Evolutionary conservation across 2,888 invertebrate species (phyloP).

Genomic region (Amphipyra tragopoginis): DNA sequence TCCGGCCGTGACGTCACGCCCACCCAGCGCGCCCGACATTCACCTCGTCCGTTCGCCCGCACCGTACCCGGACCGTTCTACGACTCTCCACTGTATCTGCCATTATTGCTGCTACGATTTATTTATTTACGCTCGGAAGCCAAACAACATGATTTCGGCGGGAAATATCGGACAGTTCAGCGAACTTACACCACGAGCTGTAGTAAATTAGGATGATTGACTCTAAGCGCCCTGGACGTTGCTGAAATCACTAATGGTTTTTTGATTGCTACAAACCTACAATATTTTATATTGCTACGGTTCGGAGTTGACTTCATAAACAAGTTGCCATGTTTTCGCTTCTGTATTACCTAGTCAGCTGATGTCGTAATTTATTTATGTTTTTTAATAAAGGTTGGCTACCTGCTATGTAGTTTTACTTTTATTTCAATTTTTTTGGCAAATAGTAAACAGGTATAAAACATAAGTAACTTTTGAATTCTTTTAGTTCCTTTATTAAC

Average conservation of each 20-base stretch:
- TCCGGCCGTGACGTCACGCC: constrained; percentile 89
- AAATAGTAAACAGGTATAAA: too few species aligned
- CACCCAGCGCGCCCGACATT: constrained; percentile 88
- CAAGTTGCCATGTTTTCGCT: too few species aligned
- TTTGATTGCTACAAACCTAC: constrained; percentile 61
- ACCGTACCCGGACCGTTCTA: constrained; percentile 70
- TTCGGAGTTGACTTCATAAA: too few species aligned
- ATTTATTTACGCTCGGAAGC: constrained; percentile 77
- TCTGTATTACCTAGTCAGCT: too few species aligned
- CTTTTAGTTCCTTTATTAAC: neutral
- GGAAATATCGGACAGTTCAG: constrained; percentile 41
- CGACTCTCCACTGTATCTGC: constrained; percentile 75
- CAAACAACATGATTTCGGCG: constrained; percentile 70
- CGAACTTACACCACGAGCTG: constrained; percentile 55
- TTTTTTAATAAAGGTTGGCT: too few species aligned
- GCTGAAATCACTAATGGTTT: constrained; percentile 69
- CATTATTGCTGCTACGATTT: constrained; percentile 77
- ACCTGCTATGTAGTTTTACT: too few species aligned
- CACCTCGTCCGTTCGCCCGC: constrained; percentile 79
- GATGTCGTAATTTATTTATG: too few species aligned
- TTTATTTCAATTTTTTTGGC: too few species aligned
- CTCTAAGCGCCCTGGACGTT: constrained; percentile 67
- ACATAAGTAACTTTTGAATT: too few species aligned
- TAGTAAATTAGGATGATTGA: constrained; percentile 58
- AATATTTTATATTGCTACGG: too few species aligned